phyloP scores from a whole-genome alignment of 2,797 vertebrate species.

The Hybognathus amarus region DNA sequence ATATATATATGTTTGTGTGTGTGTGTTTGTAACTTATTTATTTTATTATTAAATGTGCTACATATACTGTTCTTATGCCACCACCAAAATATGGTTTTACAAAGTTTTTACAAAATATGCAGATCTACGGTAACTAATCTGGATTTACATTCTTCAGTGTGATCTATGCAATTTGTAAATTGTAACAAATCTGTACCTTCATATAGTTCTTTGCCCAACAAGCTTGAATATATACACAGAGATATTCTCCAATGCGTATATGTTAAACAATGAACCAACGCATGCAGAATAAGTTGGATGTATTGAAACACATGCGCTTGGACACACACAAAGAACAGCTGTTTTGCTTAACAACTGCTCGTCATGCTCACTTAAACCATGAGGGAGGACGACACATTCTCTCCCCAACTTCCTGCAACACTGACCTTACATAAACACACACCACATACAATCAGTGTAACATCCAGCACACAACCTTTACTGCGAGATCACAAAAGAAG shows the following conservation, averaged over 20 bases:
- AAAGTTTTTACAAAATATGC: background rate
- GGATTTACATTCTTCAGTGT: background rate
- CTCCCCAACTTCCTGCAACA: conserved; percentile 11
- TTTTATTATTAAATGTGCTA: too few species aligned
- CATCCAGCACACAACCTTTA: background rate
- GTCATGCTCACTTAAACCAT: conserved; percentile 41
- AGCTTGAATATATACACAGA: background rate
- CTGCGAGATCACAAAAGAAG: background rate
- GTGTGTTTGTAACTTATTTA: too few species aligned
- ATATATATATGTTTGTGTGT: too few species aligned
- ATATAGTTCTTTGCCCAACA: background rate
- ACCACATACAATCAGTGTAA: background rate
- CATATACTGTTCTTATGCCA: background rate
- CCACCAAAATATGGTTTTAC: too few species aligned
- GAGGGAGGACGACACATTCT: conserved; percentile 30
- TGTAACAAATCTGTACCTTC: background rate
- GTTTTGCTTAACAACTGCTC: conserved; percentile 58
- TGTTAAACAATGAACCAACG: background rate
- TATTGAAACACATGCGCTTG: conserved; percentile 12
- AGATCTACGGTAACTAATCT: background rate
- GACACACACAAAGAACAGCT: conserved; percentile 49
- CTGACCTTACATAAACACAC: conserved; percentile 4
- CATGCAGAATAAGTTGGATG: background rate
- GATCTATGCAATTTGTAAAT: background rate
- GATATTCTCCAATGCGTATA: background rate